Conservation (phyloP, 1,140 invertebrate genomes). For the Zelostemma sp. region DNA sequence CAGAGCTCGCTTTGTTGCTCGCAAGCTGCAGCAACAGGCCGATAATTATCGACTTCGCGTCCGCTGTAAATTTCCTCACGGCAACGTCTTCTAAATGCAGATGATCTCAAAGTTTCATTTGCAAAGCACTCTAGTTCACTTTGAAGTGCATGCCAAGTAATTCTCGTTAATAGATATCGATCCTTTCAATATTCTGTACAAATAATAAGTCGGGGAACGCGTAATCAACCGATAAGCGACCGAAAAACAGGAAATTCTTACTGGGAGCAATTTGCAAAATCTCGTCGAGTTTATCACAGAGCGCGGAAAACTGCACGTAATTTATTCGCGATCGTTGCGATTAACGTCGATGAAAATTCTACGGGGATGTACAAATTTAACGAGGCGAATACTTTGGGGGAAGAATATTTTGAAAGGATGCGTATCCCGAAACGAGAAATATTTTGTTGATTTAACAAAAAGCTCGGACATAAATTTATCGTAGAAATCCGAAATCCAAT, state of each 20-base stretch:
- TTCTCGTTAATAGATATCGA: slow-evolving; percentile 7
- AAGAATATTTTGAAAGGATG: neutral
- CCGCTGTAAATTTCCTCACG: neutral
- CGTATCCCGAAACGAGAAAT: neutral
- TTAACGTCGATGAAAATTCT: no score
- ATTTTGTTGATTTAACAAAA: no score
- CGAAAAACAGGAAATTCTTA: no score
- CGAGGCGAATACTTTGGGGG: neutral
- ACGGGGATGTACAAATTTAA: no score
- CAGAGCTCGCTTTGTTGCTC: neutral
- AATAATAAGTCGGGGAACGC: neutral
- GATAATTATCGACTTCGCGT: neutral
- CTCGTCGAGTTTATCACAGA: no score
- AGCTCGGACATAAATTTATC: no score
- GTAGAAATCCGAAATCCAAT: no score
- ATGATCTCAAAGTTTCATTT: slow-evolving; percentile 15
- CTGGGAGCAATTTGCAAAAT: no score
- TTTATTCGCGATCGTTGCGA: no score
- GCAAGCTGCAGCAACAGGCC: neutral
- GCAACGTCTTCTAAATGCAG: neutral
- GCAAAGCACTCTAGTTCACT: slow-evolving; percentile 15
- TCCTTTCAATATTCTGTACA: slow-evolving; percentile 3
- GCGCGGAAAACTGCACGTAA: no score
- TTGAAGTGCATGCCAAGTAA: slow-evolving; percentile 20
- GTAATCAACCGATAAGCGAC: no score